A percentile compares a stretch with the other conserved stretches of the same genome.
These are phyloP conservation scores for Otus scops DNA, from an alignment of 2,797 vertebrate genomes.

Conservation along the genomic window DNA sequence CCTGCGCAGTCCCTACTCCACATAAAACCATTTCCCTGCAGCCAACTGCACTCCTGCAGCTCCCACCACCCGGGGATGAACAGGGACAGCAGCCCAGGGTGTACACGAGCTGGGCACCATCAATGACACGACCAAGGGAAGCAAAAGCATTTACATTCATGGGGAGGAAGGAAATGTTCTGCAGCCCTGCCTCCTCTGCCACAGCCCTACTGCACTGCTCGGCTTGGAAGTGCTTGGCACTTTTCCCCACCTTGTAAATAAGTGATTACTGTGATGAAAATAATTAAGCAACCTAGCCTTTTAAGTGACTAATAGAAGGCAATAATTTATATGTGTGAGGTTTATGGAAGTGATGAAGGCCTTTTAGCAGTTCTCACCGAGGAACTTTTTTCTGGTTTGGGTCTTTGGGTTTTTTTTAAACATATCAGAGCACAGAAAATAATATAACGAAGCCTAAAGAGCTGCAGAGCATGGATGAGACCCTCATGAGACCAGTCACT, in stretches of 20 bases:
- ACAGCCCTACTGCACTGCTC: neutral
- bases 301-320: slow-evolving; percentile 23
- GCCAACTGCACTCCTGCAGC: neutral
- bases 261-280: slow-evolving; percentile 63
- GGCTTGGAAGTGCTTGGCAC: slow-evolving; percentile 52
- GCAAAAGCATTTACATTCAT: neutral
- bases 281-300: slow-evolving; percentile 64
- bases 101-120: neutral
- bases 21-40: neutral
- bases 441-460: neutral
- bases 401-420: neutral
- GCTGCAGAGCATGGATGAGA: neutral
- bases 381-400: neutral
- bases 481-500: neutral
- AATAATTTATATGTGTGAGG: neutral
- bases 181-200: neutral
- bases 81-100: neutral
- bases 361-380: neutral
- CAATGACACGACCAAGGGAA: neutral
- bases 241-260: slow-evolving; percentile 59
- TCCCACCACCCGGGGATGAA: neutral
- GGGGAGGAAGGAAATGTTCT: neutral
- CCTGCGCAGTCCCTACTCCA: neutral
- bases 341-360: slow-evolving; percentile 30
- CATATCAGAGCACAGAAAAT: neutral